Evolutionary conservation across 2,113 vertebrate species (phyloP), one percentile per base, ranked within the genome.

Genomic region (Terrapene triunguis): DNA sequence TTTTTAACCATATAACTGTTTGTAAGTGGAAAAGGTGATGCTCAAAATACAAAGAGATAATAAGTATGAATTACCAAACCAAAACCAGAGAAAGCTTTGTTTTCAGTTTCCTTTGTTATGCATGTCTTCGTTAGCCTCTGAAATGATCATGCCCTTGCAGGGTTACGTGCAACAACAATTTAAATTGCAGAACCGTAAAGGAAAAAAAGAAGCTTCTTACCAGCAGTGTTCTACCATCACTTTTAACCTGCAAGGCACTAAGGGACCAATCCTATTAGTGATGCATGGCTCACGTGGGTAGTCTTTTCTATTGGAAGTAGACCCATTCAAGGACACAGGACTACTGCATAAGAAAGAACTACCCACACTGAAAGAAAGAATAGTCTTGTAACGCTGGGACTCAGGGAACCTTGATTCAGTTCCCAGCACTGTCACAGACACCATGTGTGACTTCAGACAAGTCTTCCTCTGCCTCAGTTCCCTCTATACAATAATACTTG

Each of bases 1-100:
- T 96, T 93, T 92, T 98, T 96, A 98, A 98, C 98, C 97, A 98
- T 22, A 92, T 88, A 95, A 89, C 97, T 94, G 97, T 93, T 90
- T 96, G 95, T 81, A 95, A 98, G 97, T 95, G 94, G 96, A 74
- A 97, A 98, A 97, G 96, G 93, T 87, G 97, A 97, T 92, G 97
- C 95, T 97, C 90, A 94, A 98, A 98, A 98, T 96, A 97, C 97
- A 96, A 87, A 97, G 96, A 54, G 2, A 97, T 93, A 98, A 97
- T 98, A 93, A 98, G 91, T 74, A 78, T 72, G 88, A 95, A 97
- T 98, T 98, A 84, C 95, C 5, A 22, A 92, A 53, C 84, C 92
- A 85, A 96, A 83, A 29, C 29, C 80, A 53, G 54, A 82, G 48
- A 89, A 51, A 78, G 95, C 94, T 93, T 74, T 96, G 96, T 95